Base-by-base conservation (phyloP, 2,797 vertebrate species). In the Dendrocincla tyrannina region DNA sequence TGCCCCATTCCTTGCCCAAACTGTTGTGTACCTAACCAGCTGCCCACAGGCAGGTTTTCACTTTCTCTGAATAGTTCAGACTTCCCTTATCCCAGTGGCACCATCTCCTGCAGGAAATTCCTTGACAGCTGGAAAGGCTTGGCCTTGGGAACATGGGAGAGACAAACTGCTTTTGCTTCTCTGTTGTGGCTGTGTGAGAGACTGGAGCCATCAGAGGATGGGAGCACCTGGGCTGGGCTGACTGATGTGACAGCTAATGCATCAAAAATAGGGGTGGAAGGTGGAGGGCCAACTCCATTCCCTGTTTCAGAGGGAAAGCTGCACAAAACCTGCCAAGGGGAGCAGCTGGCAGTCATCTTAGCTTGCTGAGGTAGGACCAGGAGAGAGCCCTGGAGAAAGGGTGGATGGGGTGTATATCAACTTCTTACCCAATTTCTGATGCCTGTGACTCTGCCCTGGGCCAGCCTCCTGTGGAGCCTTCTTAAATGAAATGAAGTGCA, bases 301-400 rank as follows among this genome's bases (percentile, higher is more conserved):
- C 42, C 50, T 41, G 24, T 35, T 47, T 12, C 28, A 35, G 39
- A 84, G 62, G 46, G n/a, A 89, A 73, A 41, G 35, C 35, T 73
- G 37, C n/a, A 4, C 18, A 39, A 59, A 91, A 50, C 9, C 15
- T 76, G 56, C 23, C 9, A 15, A 19, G 30, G 69, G 59, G 58
- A 91, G 77, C 86, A 94, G 84, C 52, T 91, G 92, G 37, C 81
- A 83, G 60, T 77, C 85, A 82, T 76, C 55, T 77, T 85, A 55
- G 37, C n/a, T 91, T 2, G 2, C 55, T 47, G 70, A 60, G 67
- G 32, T 20, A 7, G 77, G 59, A 37, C 67, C 84, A 69, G 83
- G 79, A 91, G 62, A 59, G 46, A 39, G 58, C 84, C 25, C 37
- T 85, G 62, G 37, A 67, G 73, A 44, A 86, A 69, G 44, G 13